phyloP scores from a whole-genome alignment of 2,113 vertebrate species.

The Scalopus aquaticus region DNA sequence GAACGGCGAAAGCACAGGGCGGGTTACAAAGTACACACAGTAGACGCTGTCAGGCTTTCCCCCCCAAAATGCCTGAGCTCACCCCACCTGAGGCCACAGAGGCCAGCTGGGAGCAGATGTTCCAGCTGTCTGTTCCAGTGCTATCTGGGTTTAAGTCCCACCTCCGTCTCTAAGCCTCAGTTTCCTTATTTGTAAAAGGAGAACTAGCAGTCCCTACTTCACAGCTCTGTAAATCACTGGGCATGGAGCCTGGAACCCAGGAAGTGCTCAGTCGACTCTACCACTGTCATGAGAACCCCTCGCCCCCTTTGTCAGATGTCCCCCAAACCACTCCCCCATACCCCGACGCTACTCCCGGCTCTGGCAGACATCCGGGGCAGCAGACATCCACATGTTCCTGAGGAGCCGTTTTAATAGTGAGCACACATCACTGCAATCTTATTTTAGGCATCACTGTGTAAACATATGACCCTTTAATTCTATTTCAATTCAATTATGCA shows the following conservation, averaged over 20 bases:
- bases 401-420: slow-evolving; percentile 50
- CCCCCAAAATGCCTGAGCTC: not conserved
- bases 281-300: accelerated
- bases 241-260: not conserved
- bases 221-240: not conserved
- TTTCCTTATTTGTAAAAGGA: not conserved
- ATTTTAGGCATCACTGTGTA: slow-evolving; percentile 63
- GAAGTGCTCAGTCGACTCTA: not conserved
- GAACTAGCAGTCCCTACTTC: not conserved
- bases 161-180: not conserved
- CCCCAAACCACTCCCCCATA: not conserved
- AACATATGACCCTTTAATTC: slow-evolving; percentile 77
- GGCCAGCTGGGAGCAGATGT: accelerated
- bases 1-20: not conserved
- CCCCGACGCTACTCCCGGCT: not conserved
- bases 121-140: too few relatives aligned
- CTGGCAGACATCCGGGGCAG: slow-evolving; percentile 15
- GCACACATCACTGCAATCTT: slow-evolving; percentile 42
- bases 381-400: not conserved
- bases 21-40: accelerated
- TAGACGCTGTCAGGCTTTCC: accelerated
- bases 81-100: not conserved
- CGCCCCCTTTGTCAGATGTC: not conserved
- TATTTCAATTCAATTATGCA: slow-evolving; percentile 74
- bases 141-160: not conserved